Percentiles rank a stretch among this genome's conserved stretches.
Conservation (phyloP, 2,888 invertebrate species). For the Cheilosia variabilis region DNA sequence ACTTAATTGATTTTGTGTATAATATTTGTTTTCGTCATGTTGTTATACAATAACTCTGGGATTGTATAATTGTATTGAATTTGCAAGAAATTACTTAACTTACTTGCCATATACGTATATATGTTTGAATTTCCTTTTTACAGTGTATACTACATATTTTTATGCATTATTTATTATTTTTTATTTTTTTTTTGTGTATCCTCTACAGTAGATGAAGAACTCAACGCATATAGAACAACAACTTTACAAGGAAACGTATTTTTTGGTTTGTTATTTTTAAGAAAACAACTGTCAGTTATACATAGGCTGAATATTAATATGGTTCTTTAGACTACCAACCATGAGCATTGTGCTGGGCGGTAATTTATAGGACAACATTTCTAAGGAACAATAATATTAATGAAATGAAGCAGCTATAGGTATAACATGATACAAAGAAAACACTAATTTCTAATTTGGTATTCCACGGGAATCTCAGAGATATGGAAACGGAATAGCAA, state of each 20-base stretch:
- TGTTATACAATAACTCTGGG: constrained; percentile 22
- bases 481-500: constrained; percentile 21
- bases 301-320: constrained; percentile 11
- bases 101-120: constrained; percentile 3
- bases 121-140: constrained; percentile 41
- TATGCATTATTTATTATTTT: neutral
- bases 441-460: neutral
- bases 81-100: constrained; percentile 6
- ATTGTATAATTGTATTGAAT: constrained; percentile 13
- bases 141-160: constrained; percentile 38
- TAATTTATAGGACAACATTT: constrained; percentile 27
- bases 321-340: constrained; percentile 15
- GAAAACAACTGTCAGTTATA: constrained; percentile 5
- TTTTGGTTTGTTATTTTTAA: constrained; percentile 2
- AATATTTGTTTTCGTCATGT: constrained; percentile 8
- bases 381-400: constrained; percentile 36
- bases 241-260: constrained; percentile 57
- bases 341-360: constrained; percentile 51
- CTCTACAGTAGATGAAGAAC: constrained; percentile 42
- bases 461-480: constrained; percentile 20
- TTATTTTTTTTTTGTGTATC: constrained; percentile 32
- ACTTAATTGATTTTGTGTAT: constrained; percentile 38
- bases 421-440: neutral
- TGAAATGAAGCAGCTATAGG: neutral
- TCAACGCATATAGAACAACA: constrained; percentile 39